Conservation (phyloP, 2,888 invertebrate species). For the Nematopogon swammerdamellus region DNA sequence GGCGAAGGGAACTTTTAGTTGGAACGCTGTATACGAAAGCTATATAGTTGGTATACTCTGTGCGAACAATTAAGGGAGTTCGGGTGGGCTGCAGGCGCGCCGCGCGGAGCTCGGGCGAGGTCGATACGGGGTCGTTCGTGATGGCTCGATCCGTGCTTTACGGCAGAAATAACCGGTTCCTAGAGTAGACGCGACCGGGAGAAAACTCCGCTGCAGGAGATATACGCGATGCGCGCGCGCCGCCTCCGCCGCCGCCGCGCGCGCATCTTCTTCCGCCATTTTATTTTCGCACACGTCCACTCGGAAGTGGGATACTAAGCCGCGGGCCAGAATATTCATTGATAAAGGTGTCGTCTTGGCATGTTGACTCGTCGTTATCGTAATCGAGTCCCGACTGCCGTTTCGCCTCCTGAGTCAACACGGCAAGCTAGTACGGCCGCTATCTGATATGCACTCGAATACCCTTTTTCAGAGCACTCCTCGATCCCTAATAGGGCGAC, state of each 20-base stretch:
- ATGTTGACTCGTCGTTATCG: conserved; percentile 42
- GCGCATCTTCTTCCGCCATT: conserved; percentile 19
- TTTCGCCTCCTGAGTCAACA: conserved; percentile 51
- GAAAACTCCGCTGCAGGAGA: conserved; percentile 12
- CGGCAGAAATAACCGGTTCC: conserved; percentile 14
- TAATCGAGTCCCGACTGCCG: conserved; percentile 53
- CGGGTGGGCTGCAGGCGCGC: no score
- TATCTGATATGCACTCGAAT: conserved; percentile 36
- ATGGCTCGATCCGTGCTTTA: conserved; percentile 14
- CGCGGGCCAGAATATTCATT: conserved; percentile 10
- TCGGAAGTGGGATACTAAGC: conserved; percentile 2
- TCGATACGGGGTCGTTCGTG: conserved; percentile 7
- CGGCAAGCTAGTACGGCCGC: conserved; percentile 41
- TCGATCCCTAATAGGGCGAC: neutral
- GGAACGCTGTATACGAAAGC: no score
- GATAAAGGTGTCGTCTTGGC: conserved; percentile 25
- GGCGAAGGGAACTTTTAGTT: no score
- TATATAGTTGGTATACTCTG: no score
- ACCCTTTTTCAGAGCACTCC: no score
- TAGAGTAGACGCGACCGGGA: conserved; percentile 8
- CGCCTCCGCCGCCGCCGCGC: neutral
- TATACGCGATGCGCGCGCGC: conserved; percentile 2
- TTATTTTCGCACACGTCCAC: conserved; percentile 17
- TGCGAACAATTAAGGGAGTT: no score
- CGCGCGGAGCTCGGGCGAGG: neutral